Percentiles rank a stretch among this genome's conserved stretches.
Conservation (phyloP, 2,113 vertebrate genomes). For the Uropsilus gracilis region DNA sequence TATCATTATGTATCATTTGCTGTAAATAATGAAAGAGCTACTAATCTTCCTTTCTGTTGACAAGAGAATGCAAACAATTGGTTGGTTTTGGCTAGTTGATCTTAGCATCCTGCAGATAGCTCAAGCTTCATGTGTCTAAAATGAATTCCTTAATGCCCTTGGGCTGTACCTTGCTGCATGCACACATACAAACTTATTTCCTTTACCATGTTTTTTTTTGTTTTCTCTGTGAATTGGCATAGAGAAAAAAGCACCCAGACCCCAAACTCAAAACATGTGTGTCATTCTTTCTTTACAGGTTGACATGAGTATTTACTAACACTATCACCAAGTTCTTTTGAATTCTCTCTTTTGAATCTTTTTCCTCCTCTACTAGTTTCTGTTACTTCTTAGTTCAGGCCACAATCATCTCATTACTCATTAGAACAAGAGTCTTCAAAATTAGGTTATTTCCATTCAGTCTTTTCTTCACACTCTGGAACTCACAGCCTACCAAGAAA, state of each 20-base stretch:
- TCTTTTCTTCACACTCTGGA: neutral
- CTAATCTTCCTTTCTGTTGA: neutral
- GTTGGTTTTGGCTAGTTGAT: neutral
- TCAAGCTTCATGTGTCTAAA: neutral
- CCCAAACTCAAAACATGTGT: neutral
- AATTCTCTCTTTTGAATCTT: neutral
- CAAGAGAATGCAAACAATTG: neutral
- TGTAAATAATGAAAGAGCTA: neutral
- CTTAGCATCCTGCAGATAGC: neutral
- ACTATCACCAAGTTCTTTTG: neutral
- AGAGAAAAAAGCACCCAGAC: neutral
- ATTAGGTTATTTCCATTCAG: neutral
- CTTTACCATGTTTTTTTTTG: no score
- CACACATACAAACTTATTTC: neutral
- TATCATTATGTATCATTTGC: neutral
- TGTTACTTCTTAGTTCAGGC: neutral
- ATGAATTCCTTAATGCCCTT: neutral
- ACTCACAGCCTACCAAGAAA: neutral
- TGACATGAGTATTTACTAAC: neutral
- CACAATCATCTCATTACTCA: neutral
- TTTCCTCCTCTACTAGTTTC: neutral
- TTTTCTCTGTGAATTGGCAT: neutral
- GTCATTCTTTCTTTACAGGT: neutral
- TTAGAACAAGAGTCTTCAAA: neutral
- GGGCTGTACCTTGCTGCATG: rapidly evolving